These are phyloP conservation scores for Macrophya annulata DNA, from an alignment of 2,888 invertebrate species.

Conservation along the genomic window DNA sequence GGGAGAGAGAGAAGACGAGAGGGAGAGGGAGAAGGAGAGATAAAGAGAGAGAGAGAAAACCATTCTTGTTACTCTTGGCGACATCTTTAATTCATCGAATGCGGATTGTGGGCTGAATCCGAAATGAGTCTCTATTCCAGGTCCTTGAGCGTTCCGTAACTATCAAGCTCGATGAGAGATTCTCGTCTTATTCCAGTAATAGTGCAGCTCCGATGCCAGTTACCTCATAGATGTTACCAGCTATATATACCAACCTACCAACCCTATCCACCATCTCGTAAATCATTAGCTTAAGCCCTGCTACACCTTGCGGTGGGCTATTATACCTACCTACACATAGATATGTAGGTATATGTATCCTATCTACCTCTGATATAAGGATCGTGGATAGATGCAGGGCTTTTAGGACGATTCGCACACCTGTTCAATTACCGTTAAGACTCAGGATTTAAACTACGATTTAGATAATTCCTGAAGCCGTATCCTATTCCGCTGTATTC, in stretches of 20 bases:
- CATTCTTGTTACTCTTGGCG: conserved; percentile 77
- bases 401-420: conserved; percentile 32
- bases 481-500: not conserved
- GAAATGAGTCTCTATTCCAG: conserved; percentile 78
- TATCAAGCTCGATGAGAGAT: conserved; percentile 75
- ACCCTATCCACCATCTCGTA: conserved; percentile 14
- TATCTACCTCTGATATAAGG: not conserved
- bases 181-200: conserved; percentile 57
- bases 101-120: conserved; percentile 78
- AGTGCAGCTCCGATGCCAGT: conserved; percentile 49
- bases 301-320: conserved; percentile 40
- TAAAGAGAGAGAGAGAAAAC: conserved; percentile 62
- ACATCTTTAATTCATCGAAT: conserved; percentile 79
- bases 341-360: no score
- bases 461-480: not conserved
- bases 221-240: conserved; percentile 20
- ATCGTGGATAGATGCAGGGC: conserved; percentile 1
- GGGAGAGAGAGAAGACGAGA: no score
- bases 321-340: conserved; percentile 33
- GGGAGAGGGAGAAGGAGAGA: conserved; percentile 46
- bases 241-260: not conserved
- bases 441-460: not conserved
- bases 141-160: conserved; percentile 75
- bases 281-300: conserved; percentile 44
- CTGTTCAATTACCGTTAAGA: conserved; percentile 27